These are phyloP conservation scores for Uria lomvia DNA, from an alignment of 2,113 vertebrate genomes.

Conservation along the genomic window DNA sequence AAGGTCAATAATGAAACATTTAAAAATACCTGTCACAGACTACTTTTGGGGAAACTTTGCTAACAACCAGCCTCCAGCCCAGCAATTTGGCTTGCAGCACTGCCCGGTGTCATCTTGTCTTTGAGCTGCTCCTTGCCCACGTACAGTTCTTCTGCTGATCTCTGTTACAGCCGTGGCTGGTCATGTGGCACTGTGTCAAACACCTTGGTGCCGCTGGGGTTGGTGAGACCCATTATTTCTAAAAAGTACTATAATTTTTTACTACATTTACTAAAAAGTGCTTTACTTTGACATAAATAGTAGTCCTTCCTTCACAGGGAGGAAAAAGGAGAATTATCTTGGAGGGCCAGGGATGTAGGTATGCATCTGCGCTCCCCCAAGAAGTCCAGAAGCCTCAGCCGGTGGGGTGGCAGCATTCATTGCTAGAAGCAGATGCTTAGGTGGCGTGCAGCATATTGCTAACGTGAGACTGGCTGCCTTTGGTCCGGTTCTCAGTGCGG, in stretches of 20 bases:
- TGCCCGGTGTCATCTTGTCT: neutral
- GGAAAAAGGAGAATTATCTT: neutral
- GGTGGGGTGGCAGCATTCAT: too few species aligned
- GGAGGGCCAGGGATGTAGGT: too few species aligned
- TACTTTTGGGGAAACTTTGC: neutral
- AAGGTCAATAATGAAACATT: neutral
- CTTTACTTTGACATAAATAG: neutral
- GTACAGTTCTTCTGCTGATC: neutral
- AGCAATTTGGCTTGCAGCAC: neutral
- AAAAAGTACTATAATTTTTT: neutral
- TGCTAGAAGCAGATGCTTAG: neutral
- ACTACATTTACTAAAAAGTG: neutral
- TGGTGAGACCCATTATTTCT: neutral
- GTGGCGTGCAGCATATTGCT: accelerated
- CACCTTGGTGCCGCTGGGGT: neutral
- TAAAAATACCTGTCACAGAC: neutral
- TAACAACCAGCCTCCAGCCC: neutral
- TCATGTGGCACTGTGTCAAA: neutral
- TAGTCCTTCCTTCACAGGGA: neutral
- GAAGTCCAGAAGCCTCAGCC: neutral
- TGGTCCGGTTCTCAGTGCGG: neutral
- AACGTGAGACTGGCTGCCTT: neutral
- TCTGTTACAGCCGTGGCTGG: neutral
- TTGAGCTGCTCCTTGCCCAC: neutral
- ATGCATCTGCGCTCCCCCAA: accelerated